These are phyloP conservation scores for Prietella phreatophila DNA, from an alignment of 2,113 vertebrate species.

Conservation along the genomic window DNA sequence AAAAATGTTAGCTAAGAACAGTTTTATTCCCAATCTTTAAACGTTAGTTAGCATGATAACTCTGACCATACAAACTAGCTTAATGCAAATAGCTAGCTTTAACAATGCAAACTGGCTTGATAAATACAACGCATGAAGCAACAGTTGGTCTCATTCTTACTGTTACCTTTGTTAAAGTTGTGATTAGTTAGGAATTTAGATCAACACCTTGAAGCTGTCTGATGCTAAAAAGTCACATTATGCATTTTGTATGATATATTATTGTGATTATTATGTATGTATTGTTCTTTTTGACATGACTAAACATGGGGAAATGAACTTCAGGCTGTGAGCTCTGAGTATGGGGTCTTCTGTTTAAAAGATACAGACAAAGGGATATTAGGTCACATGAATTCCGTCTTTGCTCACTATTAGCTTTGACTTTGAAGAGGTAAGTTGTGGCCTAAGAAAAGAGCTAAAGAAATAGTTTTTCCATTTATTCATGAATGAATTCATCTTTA, in stretches of 20 bases:
- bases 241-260: not conserved
- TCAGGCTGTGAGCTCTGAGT: constrained; percentile 1
- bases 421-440: not conserved
- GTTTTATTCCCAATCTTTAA: not conserved
- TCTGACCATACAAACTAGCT: not conserved
- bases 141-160: not conserved
- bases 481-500: no score
- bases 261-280: not conserved
- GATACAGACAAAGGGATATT: constrained; percentile 13
- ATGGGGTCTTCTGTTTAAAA: constrained; percentile 32
- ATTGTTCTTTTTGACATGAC: not conserved
- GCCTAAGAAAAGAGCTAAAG: not conserved
- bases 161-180: not conserved
- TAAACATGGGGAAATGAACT: constrained; percentile 9
- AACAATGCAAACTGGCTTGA: not conserved
- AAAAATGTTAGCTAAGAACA: not conserved
- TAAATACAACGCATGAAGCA: not conserved
- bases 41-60: not conserved
- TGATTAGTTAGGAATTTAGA: not conserved
- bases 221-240: not conserved
- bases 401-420: constrained; percentile 5
- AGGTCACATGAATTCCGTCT: not conserved
- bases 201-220: not conserved
- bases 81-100: not conserved
- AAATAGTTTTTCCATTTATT: not conserved